phyloP scores from a whole-genome alignment of 2,888 invertebrate species.

The Busseola fusca region DNA sequence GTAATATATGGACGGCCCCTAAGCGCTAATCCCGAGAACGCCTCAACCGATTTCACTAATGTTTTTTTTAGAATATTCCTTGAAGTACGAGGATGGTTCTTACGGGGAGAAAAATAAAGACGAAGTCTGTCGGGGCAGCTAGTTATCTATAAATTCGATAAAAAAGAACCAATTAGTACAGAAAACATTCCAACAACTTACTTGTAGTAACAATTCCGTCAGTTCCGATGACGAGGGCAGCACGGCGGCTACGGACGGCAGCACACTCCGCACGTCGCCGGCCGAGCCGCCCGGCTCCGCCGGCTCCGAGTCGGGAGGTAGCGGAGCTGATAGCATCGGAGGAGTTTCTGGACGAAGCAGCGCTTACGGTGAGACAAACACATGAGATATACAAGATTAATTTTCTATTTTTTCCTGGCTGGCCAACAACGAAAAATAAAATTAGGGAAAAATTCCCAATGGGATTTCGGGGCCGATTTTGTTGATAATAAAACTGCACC shows the following conservation, averaged over 20 bases:
- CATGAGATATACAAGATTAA: too few species aligned
- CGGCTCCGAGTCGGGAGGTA: constrained; percentile 97
- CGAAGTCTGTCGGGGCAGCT: too few species aligned
- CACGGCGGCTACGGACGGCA: constrained; percentile 98
- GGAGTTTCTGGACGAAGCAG: constrained; percentile 98
- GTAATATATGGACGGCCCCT: too few species aligned
- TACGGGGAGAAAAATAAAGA: too few species aligned
- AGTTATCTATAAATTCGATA: background rate
- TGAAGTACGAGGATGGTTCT: too few species aligned
- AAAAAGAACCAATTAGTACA: background rate
- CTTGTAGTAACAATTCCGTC: constrained; percentile 23
- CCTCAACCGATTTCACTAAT: too few species aligned
- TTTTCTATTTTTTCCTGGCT: background rate
- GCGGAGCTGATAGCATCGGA: constrained; percentile 97
- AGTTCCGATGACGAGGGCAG: constrained; percentile 98
- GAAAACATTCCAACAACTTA: constrained; percentile 25
- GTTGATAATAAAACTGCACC: background rate
- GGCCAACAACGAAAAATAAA: background rate
- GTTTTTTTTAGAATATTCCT: too few species aligned
- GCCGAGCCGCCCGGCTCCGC: constrained; percentile 87
- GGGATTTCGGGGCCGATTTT: background rate
- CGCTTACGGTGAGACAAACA: constrained; percentile 91
- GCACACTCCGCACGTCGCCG: constrained; percentile 92
- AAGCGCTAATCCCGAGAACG: too few species aligned
- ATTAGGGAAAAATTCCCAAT: too few species aligned